phyloP scores from a whole-genome alignment of 2,113 vertebrate species.

The Hemichromis elongatus region DNA sequence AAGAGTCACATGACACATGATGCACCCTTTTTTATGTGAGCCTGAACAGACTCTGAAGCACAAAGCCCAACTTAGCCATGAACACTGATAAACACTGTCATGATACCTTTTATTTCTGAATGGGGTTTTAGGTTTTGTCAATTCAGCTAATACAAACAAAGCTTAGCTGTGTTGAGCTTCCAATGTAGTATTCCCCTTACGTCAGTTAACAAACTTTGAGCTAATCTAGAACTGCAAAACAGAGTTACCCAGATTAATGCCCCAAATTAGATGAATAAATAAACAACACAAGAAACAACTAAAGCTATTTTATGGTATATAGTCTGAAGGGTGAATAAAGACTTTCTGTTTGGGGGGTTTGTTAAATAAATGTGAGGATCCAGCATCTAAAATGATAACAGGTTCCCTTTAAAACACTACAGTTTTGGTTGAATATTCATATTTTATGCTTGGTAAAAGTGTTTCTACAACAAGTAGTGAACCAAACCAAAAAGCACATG shows the following conservation, averaged over 20 bases:
- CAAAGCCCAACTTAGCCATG: neutral
- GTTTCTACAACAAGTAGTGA: neutral
- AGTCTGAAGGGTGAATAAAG: neutral
- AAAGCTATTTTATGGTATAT: too few species aligned
- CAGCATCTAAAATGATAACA: neutral
- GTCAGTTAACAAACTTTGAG: neutral
- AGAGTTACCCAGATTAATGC: too few species aligned
- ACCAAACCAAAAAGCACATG: neutral
- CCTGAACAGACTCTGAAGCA: neutral
- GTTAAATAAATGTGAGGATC: neutral
- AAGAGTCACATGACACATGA: neutral
- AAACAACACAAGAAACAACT: too few species aligned
- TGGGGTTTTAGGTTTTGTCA: neutral
- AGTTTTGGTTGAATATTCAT: neutral
- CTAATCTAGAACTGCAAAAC: too few species aligned
- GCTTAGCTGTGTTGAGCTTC: neutral
- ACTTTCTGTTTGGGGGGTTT: neutral
- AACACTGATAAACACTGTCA: neutral
- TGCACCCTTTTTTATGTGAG: too few species aligned
- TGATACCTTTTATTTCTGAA: neutral
- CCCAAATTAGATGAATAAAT: too few species aligned
- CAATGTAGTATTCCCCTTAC: neutral
- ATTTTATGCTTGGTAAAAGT: neutral
- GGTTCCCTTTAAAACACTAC: neutral
- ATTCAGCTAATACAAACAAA: neutral